A percentile compares a stretch with the other conserved stretches of the same genome.
Conservation (phyloP, 2,113 vertebrate genomes). For the Macquaria ambigua region DNA sequence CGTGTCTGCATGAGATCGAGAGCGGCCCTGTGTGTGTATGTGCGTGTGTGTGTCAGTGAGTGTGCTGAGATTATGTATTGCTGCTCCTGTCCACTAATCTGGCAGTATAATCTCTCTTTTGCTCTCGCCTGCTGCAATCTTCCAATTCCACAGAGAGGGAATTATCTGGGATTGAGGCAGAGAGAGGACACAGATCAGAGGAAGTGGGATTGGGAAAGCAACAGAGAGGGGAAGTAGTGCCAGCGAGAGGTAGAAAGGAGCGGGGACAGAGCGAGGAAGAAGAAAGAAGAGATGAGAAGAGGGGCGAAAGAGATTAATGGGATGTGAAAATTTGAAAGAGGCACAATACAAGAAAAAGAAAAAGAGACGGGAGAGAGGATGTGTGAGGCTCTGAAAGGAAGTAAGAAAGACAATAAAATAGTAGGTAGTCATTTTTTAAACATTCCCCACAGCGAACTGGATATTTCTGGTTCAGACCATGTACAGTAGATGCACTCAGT, state of each 20-base stretch:
- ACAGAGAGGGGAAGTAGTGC: slow-evolving; percentile 44
- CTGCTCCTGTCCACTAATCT: slow-evolving; percentile 84
- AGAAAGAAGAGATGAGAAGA: neutral
- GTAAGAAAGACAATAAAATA: neutral
- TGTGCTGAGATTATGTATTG: slow-evolving; percentile 80
- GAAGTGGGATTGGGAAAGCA: slow-evolving; percentile 68
- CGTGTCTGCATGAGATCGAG: slow-evolving; percentile 46
- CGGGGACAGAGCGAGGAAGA: slow-evolving; percentile 2
- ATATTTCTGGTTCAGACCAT: slow-evolving; percentile 53
- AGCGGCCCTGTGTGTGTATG: slow-evolving; percentile 33
- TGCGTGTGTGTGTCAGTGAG: slow-evolving; percentile 47
- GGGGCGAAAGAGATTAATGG: slow-evolving; percentile 26
- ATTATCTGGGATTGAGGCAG: slow-evolving; percentile 84
- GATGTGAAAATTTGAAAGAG: slow-evolving; percentile 22
- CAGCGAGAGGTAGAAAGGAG: slow-evolving; percentile 22
- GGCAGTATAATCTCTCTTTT: slow-evolving; percentile 85
- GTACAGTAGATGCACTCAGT: slow-evolving; percentile 54
- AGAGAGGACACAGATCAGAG: slow-evolving; percentile 79
- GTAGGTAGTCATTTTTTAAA: slow-evolving; percentile 9
- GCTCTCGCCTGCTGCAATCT: slow-evolving; percentile 82
- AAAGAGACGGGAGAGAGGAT: neutral
- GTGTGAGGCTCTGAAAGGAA: neutral
- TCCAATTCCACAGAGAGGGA: slow-evolving; percentile 84
- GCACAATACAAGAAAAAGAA: slow-evolving; percentile 2
- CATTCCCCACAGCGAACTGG: slow-evolving; percentile 1